Base-by-base conservation (phyloP, 2,113 vertebrate species). In the Mobula hypostoma region DNA sequence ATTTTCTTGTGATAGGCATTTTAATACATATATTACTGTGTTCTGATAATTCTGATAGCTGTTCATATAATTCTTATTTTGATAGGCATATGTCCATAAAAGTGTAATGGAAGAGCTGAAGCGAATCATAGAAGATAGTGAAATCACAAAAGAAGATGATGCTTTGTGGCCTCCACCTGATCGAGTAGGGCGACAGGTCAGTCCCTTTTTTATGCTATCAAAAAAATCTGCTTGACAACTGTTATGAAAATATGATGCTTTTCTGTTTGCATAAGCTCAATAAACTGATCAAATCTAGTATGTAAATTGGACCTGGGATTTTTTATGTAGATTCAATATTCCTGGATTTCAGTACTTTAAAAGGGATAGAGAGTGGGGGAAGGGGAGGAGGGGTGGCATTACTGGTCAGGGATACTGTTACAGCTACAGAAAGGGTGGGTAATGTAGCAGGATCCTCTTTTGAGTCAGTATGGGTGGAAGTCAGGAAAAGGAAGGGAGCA, bases 61-160 rank as follows among this genome's bases (percentile, higher is more conserved):
- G 48, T 48, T 48, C 48, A 48, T 48, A 48, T 48, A 48, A 48
- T 48, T 48, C 48, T 48, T 48, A 48, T 48, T 48, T 48, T 48
- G 48, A 48, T 48, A 99, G 99, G 98, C 99, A 0, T 99, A 99
- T 0, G 99, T 99, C 94, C 99, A 99, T 95, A 99, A 99, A 95
- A 99, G 99, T 74, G 99, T 99, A 95, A 99, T 99, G 99, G 99
- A 99, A 95, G 99, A 99, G 94, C 96, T 99, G 94, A 99, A 99
- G 95, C 98, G 99, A 91, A 99, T 99, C 94, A 99, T 99, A 3
- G 99, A 99, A 0, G 99, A 99, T 96, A 99, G 99, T 94, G 99
- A 99, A 95, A 99, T 99, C 96, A 99, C 99, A 9, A 99, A 99
- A 95, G 99, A 99, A 95, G 99, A 99, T 0, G 99, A 99, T 94